phyloP scores from a whole-genome alignment of 2,113 vertebrate genomes.

The Oplegnathus fasciatus region DNA sequence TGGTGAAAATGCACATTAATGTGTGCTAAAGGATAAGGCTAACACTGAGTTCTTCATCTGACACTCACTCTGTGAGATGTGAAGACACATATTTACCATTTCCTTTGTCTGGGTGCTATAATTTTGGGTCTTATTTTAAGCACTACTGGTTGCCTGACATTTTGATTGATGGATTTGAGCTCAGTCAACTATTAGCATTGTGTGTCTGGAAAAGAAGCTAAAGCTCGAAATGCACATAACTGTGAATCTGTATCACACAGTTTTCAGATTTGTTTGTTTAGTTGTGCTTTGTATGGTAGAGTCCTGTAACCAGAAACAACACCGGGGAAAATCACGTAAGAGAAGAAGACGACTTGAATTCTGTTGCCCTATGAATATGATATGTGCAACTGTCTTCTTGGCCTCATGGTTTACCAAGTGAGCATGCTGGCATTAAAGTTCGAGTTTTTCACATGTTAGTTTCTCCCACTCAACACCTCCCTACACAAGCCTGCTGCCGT shows the following conservation, averaged over 20 bases:
- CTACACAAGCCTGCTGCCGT: conserved; percentile 3
- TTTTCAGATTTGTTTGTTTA: neutral
- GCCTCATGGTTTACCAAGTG: neutral
- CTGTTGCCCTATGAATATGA: neutral
- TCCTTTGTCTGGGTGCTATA: neutral
- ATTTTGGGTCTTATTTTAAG: neutral
- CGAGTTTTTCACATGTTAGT: conserved; percentile 24
- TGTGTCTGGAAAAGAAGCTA: neutral
- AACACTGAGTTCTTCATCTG: neutral
- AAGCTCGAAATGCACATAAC: neutral
- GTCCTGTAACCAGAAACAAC: neutral
- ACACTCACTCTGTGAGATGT: neutral
- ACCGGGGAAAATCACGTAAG: neutral
- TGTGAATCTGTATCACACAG: neutral
- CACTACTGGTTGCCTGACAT: neutral
- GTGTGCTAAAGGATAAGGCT: neutral
- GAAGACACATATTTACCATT: neutral
- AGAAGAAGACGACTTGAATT: too few relatives aligned
- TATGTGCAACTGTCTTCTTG: neutral
- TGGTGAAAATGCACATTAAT: neutral
- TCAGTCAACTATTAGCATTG: neutral
- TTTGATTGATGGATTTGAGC: neutral
- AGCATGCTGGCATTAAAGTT: conserved; percentile 5
- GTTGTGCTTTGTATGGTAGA: neutral
- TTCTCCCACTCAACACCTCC: conserved; percentile 27